Evolutionary conservation across 2,113 vertebrate genomes (phyloP).

Genomic region (Oxyruncus cristatus): DNA sequence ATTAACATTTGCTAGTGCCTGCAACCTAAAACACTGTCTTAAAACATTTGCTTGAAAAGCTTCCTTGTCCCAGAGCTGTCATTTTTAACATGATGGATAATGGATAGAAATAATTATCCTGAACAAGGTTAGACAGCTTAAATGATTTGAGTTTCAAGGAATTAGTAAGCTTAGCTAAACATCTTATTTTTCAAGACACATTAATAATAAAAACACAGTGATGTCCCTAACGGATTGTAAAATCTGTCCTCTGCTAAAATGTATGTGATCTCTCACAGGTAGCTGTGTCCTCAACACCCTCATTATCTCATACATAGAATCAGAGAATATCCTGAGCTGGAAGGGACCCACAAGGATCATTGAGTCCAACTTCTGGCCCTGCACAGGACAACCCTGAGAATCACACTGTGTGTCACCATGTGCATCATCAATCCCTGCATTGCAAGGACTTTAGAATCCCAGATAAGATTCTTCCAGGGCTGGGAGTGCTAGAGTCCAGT

Average conservation of each 20-base stretch:
- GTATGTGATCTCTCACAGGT: conserved; percentile 54
- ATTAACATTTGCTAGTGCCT: conserved; percentile 78
- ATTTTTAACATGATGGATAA: conserved; percentile 80
- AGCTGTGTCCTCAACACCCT: conserved; percentile 67
- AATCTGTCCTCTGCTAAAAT: neutral
- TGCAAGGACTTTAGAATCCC: conserved; percentile 73
- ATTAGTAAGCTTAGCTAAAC: conserved; percentile 75
- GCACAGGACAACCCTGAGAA: neutral
- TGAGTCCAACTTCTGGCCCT: neutral
- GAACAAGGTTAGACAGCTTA: conserved; percentile 76
- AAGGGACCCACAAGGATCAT: neutral
- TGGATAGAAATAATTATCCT: conserved; percentile 79
- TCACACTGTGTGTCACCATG: neutral
- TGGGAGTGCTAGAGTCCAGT: conserved; percentile 24
- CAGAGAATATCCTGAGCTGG: neutral
- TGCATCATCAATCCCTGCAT: conserved; percentile 52
- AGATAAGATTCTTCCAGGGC: conserved; percentile 63
- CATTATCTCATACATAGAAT: conserved; percentile 49
- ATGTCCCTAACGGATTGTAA: conserved; percentile 3
- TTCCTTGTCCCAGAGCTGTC: conserved; percentile 78
- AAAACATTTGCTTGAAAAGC: conserved; percentile 80
- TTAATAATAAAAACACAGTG: conserved; percentile 37
- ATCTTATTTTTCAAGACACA: conserved; percentile 72
- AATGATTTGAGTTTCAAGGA: conserved; percentile 77
- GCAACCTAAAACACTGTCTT: conserved; percentile 78